phyloP scores from a whole-genome alignment of 2,113 vertebrate species.

The Artemisiospiza belli region DNA sequence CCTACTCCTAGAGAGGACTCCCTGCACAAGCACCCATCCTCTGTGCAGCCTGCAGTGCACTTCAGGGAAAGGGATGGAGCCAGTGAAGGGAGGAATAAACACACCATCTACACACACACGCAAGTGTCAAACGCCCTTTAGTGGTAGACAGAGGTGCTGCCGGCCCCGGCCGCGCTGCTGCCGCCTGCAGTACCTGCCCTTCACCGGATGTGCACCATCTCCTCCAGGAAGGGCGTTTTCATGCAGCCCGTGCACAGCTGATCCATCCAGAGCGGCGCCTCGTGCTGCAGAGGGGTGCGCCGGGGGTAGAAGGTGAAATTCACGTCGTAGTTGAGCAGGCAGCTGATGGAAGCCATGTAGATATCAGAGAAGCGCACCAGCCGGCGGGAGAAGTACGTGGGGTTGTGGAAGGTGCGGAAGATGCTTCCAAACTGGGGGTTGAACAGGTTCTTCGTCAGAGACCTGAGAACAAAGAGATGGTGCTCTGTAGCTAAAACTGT shows the following conservation, averaged over 20 bases:
- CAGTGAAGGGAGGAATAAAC: background rate
- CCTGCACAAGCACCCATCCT: background rate
- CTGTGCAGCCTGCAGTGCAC: background rate
- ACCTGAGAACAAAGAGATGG: constrained; percentile 55
- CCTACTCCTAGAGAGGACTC: background rate
- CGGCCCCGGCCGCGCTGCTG: background rate
- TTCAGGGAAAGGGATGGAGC: constrained; percentile 14
- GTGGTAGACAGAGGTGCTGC: constrained; percentile 38
- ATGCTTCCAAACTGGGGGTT: constrained; percentile 85
- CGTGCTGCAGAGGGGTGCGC: constrained; percentile 82
- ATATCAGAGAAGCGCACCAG: constrained; percentile 82
- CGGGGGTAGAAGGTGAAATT: constrained; percentile 84
- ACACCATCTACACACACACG: background rate
- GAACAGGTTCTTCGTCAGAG: constrained; percentile 81
- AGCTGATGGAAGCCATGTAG: constrained; percentile 85
- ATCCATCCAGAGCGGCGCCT: constrained; percentile 84
- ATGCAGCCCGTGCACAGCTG: constrained; percentile 85
- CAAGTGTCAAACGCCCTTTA: constrained; percentile 58
- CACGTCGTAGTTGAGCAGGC: constrained; percentile 78
- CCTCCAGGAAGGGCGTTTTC: constrained; percentile 83
- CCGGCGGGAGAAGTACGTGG: constrained; percentile 82
- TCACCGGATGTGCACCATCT: constrained; percentile 86
- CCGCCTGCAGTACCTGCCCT: background rate
- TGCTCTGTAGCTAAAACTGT: background rate
- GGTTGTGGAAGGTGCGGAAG: constrained; percentile 84